These are phyloP conservation scores for Heliangelus exortis DNA, from an alignment of 2,797 vertebrate species.

Conservation along the genomic window DNA sequence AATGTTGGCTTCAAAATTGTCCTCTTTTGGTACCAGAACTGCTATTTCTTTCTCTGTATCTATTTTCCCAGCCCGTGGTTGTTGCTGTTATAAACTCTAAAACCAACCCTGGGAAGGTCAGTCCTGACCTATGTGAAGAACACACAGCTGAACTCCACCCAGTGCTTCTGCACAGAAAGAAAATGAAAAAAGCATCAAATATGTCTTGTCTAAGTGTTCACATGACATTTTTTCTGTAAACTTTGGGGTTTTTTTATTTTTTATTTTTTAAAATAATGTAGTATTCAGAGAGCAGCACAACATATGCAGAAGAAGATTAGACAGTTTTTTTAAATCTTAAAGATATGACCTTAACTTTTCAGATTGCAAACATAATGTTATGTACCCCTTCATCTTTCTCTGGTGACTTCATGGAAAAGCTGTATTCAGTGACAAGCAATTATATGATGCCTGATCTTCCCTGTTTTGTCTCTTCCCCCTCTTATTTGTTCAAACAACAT, in stretches of 20 bases:
- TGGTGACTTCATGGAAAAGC: neutral
- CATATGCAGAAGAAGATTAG: neutral
- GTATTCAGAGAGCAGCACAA: neutral
- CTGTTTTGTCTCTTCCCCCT: neutral
- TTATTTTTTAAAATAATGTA: neutral
- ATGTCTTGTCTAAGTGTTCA: fast-evolving
- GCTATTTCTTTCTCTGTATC: neutral
- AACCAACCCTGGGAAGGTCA: neutral
- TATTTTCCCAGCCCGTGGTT: neutral
- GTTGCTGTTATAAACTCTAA: neutral
- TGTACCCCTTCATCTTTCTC: neutral
- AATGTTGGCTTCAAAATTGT: neutral
- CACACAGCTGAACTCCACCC: neutral
- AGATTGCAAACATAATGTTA: neutral
- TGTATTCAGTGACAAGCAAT: neutral
- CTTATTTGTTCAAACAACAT: neutral
- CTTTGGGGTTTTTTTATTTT: no score
- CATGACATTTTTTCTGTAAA: neutral
- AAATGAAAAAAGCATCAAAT: neutral
- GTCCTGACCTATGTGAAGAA: neutral
- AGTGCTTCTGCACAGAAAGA: neutral
- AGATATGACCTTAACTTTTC: neutral
- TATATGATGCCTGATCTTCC: neutral
- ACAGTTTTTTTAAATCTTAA: neutral
- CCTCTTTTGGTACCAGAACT: neutral